phyloP scores from a whole-genome alignment of 2,888 invertebrate species.

The Neria commutata region DNA sequence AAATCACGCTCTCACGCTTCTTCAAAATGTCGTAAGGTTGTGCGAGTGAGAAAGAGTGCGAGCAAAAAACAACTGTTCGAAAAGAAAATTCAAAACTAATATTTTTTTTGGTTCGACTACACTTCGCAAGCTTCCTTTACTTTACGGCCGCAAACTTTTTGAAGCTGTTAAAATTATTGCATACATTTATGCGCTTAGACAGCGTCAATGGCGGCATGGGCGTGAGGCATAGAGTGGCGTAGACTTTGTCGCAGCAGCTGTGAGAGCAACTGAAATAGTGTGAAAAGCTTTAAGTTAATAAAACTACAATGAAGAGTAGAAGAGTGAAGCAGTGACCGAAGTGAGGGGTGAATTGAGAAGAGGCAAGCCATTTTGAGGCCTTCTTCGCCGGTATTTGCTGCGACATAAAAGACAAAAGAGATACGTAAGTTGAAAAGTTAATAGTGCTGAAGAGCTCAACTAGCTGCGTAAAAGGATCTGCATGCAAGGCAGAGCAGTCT shows the following conservation, averaged over 20 bases:
- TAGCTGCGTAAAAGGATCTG: too few relatives aligned
- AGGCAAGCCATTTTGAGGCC: slow-evolving; percentile 22
- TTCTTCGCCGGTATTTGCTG: slow-evolving; percentile 2
- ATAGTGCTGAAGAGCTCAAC: too few relatives aligned
- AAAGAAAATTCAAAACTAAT: slow-evolving; percentile 5
- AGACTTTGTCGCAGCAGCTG: not conserved
- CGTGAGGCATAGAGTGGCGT: not conserved
- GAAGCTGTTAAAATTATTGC: slow-evolving; percentile 21
- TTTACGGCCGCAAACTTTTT: not conserved
- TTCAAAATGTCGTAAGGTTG: slow-evolving; percentile 33
- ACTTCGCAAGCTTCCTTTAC: slow-evolving; percentile 10
- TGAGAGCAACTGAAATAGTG: not conserved
- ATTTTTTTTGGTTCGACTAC: not conserved
- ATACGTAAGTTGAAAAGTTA: not conserved
- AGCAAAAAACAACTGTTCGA: not conserved
- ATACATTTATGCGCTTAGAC: slow-evolving; percentile 31
- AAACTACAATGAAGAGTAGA: slow-evolving; percentile 7
- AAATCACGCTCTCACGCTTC: slow-evolving; percentile 20
- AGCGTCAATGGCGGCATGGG: slow-evolving; percentile 14
- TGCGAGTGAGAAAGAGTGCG: slow-evolving; percentile 16
- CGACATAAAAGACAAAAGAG: not conserved
- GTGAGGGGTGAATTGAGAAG: too few relatives aligned
- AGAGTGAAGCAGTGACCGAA: slow-evolving; percentile 22
- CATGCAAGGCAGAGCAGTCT: too few relatives aligned
- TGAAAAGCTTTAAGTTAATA: not conserved